Percentiles rank a stretch among this genome's conserved stretches.
These are phyloP conservation scores for Anoplopoma fimbria DNA, from an alignment of 2,113 vertebrate species.

Conservation along the genomic window DNA sequence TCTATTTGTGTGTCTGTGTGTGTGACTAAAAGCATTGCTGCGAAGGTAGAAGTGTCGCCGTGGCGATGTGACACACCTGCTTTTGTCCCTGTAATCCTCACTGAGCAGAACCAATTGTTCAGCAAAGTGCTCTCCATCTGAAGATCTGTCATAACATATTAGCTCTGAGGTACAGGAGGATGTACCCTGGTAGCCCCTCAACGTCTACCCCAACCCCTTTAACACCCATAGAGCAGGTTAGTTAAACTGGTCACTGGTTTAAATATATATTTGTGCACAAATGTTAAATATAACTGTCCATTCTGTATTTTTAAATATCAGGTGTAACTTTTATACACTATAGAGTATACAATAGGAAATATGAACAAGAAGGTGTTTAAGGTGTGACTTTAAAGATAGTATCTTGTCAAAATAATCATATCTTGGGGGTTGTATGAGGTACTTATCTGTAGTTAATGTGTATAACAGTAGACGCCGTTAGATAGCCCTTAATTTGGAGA, in stretches of 20 bases:
- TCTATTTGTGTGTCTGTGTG: slow-evolving; percentile 16
- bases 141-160: slow-evolving; percentile 49
- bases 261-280: background rate
- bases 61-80: slow-evolving; percentile 46
- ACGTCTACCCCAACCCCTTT: background rate
- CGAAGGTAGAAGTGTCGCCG: slow-evolving; percentile 44
- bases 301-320: background rate
- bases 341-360: background rate
- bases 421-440: background rate
- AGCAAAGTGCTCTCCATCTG: slow-evolving; percentile 38
- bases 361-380: slow-evolving; percentile 13
- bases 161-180: slow-evolving; percentile 22
- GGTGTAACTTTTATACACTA: background rate
- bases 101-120: slow-evolving; percentile 36
- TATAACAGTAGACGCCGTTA: no score
- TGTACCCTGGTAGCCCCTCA: background rate
- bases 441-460: no score
- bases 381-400: background rate
- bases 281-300: background rate
- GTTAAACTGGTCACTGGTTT: slow-evolving; percentile 13
- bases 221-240: background rate
- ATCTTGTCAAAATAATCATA: background rate
- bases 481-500: no score
- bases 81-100: slow-evolving; percentile 32
- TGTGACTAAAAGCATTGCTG: background rate